Evolutionary conservation across 2,113 vertebrate species (phyloP).

Genomic region (Carassius carassius): DNA sequence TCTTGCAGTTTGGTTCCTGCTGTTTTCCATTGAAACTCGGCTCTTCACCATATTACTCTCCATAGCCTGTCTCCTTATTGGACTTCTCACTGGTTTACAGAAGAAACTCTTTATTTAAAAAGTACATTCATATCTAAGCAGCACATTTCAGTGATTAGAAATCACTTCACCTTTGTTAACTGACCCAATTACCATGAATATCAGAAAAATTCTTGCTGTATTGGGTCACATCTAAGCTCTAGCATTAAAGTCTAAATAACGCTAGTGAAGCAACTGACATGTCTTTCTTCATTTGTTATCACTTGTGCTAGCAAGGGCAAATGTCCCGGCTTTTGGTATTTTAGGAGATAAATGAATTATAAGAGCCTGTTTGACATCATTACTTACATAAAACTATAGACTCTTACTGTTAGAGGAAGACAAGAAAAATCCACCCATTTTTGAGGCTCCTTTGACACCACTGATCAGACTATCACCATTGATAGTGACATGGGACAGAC

Average conservation of each 20-base stretch:
- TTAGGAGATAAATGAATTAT: neutral
- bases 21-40: conserved; percentile 67
- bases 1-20: conserved; percentile 64
- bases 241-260: neutral
- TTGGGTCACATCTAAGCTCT: neutral
- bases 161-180: neutral
- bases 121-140: neutral
- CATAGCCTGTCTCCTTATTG: conserved; percentile 62
- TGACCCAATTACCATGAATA: neutral
- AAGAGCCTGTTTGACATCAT: neutral
- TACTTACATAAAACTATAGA: neutral
- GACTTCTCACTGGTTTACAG: conserved; percentile 45
- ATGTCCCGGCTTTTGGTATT: neutral
- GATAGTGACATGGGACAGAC: conserved; percentile 56
- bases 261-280: neutral
- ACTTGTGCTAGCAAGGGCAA: neutral
- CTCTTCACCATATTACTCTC: conserved; percentile 66
- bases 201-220: neutral
- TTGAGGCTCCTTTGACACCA: conserved; percentile 64
- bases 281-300: neutral
- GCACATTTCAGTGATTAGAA: neutral
- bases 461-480: conserved; percentile 62
- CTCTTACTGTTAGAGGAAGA: conserved; percentile 64
- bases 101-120: neutral
- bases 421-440: conserved; percentile 58